These are phyloP conservation scores for Caenorhabditis uteleia DNA, from an alignment of 2,888 invertebrate genomes.

Conservation along the genomic window DNA sequence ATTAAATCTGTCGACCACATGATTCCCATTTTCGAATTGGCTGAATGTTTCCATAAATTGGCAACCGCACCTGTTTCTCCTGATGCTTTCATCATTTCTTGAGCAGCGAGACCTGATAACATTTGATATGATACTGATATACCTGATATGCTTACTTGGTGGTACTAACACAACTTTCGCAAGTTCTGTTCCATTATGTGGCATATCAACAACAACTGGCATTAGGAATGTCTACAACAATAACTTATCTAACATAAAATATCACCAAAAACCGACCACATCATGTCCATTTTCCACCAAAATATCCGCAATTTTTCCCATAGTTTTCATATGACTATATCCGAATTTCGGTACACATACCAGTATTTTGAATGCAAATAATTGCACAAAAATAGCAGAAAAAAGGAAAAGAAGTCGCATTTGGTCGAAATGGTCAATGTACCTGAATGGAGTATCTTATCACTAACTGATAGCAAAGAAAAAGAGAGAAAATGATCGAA, in stretches of 20 bases:
- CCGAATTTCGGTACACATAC: slow-evolving; percentile 36
- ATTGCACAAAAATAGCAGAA: neutral
- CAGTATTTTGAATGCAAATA: slow-evolving; percentile 32
- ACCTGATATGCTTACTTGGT: slow-evolving; percentile 7
- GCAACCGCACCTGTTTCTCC: slow-evolving; percentile 27
- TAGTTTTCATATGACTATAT: slow-evolving; percentile 42
- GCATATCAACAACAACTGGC: slow-evolving; percentile 17
- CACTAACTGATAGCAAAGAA: too few species aligned
- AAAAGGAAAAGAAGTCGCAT: slow-evolving; percentile 1
- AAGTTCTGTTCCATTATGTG: slow-evolving; percentile 29
- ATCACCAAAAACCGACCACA: slow-evolving; percentile 21
- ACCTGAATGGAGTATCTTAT: neutral
- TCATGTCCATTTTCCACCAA: slow-evolving; percentile 44
- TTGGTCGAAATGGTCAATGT: neutral
- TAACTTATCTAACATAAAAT: neutral
- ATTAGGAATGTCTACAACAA: slow-evolving; percentile 34
- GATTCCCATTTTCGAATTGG: slow-evolving; percentile 35
- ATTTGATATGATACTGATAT: neutral
- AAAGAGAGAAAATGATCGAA: too few species aligned
- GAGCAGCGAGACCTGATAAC: slow-evolving; percentile 8
- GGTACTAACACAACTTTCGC: slow-evolving; percentile 28
- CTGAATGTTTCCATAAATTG: slow-evolving; percentile 34
- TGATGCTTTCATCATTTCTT: slow-evolving; percentile 11
- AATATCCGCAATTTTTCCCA: slow-evolving; percentile 37
- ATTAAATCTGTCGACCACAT: slow-evolving; percentile 36